Percentiles rank a stretch among this genome's conserved stretches.
Evolutionary conservation across 2,797 vertebrate species (phyloP).

Genomic region (Kryptopterus vitreolus): DNA sequence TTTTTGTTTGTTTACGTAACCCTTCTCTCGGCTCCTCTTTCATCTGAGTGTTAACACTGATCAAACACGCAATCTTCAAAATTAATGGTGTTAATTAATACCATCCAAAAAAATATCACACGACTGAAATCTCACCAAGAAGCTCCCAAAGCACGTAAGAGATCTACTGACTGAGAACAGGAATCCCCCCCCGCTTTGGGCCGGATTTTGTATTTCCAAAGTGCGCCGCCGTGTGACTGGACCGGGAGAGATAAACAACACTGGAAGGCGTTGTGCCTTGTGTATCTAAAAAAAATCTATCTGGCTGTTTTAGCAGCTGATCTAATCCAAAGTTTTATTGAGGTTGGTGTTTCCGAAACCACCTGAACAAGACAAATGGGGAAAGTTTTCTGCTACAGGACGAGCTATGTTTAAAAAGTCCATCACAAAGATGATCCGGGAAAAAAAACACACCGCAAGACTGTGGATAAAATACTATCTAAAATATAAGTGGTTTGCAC

Average conservation of each 20-base stretch:
- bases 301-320: background rate
- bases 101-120: conserved; percentile 11
- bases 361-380: background rate
- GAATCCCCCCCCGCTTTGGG: background rate
- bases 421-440: no score
- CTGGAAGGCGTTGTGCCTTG: background rate
- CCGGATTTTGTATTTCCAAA: background rate
- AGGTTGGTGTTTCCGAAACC: background rate
- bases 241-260: background rate
- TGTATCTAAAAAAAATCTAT: background rate
- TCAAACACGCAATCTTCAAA: conserved; percentile 15
- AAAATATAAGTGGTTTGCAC: no score
- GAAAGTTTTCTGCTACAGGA: no score
- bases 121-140: background rate
- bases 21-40: background rate
- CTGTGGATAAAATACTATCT: no score
- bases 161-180: background rate
- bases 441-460: no score
- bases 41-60: background rate
- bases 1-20: background rate
- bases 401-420: no score
- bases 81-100: conserved; percentile 21
- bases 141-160: background rate
- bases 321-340: background rate
- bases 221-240: background rate